Base-by-base conservation (phyloP, 2,797 vertebrate genomes). In the Scolopax bukidnonensis region DNA sequence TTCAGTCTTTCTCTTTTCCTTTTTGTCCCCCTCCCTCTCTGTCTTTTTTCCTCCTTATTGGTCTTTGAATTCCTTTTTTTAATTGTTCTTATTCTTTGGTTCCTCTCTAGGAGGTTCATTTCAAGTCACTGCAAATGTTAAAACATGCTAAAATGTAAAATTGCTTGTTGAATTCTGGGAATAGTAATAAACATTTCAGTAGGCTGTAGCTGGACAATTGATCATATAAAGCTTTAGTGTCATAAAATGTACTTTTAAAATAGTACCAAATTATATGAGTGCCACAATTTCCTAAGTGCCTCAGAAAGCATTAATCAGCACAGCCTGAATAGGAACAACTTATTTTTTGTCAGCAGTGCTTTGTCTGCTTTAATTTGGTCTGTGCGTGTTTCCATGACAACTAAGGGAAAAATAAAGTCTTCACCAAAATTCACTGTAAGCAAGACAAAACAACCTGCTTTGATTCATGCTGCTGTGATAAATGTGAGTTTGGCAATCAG, bases 361-460 rank as follows among this genome's bases (percentile, higher is more conserved):
- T 96, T 90, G 68, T 87, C 65, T 92, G 45, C 74, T 92, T 93
- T 93, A 85, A 84, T 89, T 93, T 95, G 27, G 17, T 81, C 68
- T 90, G 74, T 64, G 50, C 23, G 12, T 81, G 86, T 96, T 95
- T 90, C 96, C 75, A 91, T 96, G 94, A 84, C 85, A 96, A 96
- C 87, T 41, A 45, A 83, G 20, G 12, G 25, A 87, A 97, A 93
- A 96, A 90, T 51, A 91, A 95, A 84, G 41, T 91, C 65, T 81
- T 89, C 67, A 84, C 23, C 28, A 93, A 84, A 93, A 84, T 92
- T 87, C 68, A 84, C 38, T 64, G 69, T 80, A 94, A 79, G 64
- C 48, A 90, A 89, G 77, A 93, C 75, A 94, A 90, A 96, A 90
- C 60, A 91, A 81, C 24, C 19, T 85, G 32, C 65, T 93, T 96